These are phyloP conservation scores for Tringa solitaria DNA, from an alignment of 2,113 vertebrate genomes.

Conservation along the genomic window DNA sequence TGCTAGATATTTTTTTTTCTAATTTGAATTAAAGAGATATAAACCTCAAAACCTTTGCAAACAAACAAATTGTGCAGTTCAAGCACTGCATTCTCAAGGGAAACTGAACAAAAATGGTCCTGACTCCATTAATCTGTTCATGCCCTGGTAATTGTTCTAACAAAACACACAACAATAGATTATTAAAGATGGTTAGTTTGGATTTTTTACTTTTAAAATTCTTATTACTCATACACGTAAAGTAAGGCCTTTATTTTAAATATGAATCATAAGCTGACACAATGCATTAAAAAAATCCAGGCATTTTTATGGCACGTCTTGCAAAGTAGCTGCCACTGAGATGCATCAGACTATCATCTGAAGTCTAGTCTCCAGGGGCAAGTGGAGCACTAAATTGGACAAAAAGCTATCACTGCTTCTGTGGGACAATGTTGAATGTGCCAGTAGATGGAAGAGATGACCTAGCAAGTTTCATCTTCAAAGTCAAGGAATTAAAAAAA, in stretches of 20 bases:
- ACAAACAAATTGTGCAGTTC: background rate
- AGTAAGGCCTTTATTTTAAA: background rate
- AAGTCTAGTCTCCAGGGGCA: background rate
- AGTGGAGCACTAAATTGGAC: background rate
- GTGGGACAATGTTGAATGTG: background rate
- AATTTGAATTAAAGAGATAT: background rate
- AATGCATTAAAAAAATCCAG: background rate
- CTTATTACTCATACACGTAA: conserved; percentile 14
- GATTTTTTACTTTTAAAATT: background rate
- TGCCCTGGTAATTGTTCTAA: background rate
- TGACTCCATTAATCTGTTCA: background rate
- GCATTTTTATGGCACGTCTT: background rate
- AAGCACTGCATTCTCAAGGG: background rate
- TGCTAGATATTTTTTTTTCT: background rate
- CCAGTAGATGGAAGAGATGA: background rate
- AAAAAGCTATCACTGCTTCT: background rate
- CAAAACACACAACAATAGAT: background rate
- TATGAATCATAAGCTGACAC: conserved; percentile 5
- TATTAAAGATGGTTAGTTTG: background rate
- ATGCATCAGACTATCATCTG: background rate
- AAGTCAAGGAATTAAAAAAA: background rate
- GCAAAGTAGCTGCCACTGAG: background rate
- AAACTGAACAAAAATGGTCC: background rate
- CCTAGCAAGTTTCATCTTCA: background rate
- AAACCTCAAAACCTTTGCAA: background rate